phyloP scores from a whole-genome alignment of 2,113 vertebrate species.

The Ictidomys tridecemlineatus region DNA sequence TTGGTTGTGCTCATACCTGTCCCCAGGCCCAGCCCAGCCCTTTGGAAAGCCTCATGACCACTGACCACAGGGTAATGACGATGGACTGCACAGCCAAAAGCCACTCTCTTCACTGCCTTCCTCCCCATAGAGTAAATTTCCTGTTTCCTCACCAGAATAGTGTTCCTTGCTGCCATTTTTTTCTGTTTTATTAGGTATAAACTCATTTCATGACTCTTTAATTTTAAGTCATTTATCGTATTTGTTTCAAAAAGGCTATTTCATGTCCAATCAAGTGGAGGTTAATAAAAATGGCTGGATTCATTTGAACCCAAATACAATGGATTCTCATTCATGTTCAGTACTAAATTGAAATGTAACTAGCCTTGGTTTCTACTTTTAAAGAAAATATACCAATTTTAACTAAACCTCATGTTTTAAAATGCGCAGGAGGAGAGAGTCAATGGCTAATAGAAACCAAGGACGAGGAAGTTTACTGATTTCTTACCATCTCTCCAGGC shows the following conservation, averaged over 20 bases:
- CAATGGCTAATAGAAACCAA: not conserved
- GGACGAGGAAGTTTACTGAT: not conserved
- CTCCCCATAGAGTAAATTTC: not conserved
- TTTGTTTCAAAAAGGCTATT: constrained; percentile 39
- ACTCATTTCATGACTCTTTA: constrained; percentile 48
- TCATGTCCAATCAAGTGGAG: constrained; percentile 36
- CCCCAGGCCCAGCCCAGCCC: not conserved
- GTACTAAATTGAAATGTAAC: constrained; percentile 15
- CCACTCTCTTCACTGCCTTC: not conserved
- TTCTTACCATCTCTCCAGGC: not conserved
- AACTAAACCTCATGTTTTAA: not conserved
- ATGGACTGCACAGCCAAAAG: not conserved
- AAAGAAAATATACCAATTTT: constrained; percentile 41
- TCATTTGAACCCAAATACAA: constrained; percentile 24
- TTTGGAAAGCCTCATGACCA: not conserved
- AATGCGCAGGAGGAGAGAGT: not conserved
- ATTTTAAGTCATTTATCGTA: constrained; percentile 45
- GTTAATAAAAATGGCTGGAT: constrained; percentile 28
- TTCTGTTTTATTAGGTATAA: constrained; percentile 24
- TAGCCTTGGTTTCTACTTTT: constrained; percentile 13
- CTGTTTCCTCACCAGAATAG: not conserved
- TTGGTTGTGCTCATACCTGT: not conserved
- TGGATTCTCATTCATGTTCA: not conserved
- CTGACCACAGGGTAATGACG: not conserved
- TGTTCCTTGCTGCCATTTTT: not conserved